Percentiles rank a stretch among this genome's conserved stretches.
phyloP scores from a whole-genome alignment of 2,113 vertebrate species.

The Poecile atricapillus region DNA sequence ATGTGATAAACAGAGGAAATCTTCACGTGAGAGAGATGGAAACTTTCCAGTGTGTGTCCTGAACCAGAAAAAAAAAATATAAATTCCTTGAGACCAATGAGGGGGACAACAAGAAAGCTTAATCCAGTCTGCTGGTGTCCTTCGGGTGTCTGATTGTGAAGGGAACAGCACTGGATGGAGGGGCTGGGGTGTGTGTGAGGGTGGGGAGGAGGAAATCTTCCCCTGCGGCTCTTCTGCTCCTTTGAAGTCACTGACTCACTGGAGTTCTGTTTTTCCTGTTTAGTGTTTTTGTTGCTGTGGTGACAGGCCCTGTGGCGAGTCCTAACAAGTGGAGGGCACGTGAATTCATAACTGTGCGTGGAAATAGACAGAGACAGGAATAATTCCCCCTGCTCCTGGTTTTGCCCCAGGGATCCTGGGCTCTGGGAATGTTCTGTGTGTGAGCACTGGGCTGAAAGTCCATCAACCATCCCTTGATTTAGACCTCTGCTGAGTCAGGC shows the following conservation, averaged over 20 bases:
- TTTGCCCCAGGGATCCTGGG: background rate
- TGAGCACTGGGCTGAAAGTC: background rate
- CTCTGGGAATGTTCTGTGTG: background rate
- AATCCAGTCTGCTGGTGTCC: background rate
- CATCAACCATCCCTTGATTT: background rate
- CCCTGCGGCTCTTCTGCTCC: background rate
- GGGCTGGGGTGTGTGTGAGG: background rate
- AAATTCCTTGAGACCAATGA: background rate
- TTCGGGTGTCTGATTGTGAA: background rate
- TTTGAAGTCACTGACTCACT: constrained; percentile 50
- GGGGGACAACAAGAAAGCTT: background rate
- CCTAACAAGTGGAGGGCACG: background rate
- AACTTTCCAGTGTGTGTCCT: background rate
- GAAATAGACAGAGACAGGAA: background rate
- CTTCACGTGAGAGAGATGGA: background rate
- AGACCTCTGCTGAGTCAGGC: no score
- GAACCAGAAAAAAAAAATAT: background rate
- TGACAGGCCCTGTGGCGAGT: background rate
- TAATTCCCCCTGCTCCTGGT: background rate
- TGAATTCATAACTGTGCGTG: background rate
- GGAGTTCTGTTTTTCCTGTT: constrained; percentile 34
- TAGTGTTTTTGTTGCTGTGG: background rate
- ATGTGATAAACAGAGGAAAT: background rate
- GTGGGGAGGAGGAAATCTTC: background rate
- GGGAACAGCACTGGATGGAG: background rate